A percentile compares a stretch with the other conserved stretches of the same genome.
Evolutionary conservation across 2,888 invertebrate species (phyloP).

Genomic region (Metacarcinus magister): DNA sequence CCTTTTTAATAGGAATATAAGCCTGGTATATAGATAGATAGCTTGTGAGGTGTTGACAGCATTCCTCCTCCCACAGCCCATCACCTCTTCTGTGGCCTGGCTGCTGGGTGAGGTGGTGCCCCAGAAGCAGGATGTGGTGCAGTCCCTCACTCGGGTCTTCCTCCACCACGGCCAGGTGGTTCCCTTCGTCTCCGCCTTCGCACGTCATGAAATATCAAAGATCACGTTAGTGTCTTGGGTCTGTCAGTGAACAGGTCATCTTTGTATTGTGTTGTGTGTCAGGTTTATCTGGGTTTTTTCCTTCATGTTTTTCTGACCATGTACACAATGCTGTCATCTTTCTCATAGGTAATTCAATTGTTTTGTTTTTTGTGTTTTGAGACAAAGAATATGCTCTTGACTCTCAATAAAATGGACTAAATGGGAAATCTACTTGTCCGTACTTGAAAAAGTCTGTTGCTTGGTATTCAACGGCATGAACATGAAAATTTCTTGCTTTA

Average conservation of each 20-base stretch:
- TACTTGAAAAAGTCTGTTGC: too few species aligned
- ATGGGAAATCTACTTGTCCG: too few species aligned
- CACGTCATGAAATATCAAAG: slow-evolving; percentile 94
- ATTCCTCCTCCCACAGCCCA: slow-evolving; percentile 86
- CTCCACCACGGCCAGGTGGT: slow-evolving; percentile 94
- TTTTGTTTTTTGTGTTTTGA: neutral
- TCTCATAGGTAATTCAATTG: neutral
- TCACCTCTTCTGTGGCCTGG: slow-evolving; percentile 92
- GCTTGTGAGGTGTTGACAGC: neutral
- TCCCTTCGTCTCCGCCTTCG: slow-evolving; percentile 92
- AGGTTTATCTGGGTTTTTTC: neutral
- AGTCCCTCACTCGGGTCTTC: slow-evolving; percentile 93
- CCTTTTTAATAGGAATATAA: too few species aligned
- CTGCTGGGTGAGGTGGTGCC: slow-evolving; percentile 94
- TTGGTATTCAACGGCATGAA: too few species aligned
- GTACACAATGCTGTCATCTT: neutral
- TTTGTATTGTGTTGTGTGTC: neutral
- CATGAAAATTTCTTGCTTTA: neutral
- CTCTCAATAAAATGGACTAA: too few species aligned
- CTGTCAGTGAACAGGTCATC: neutral
- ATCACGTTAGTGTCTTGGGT: slow-evolving; percentile 89
- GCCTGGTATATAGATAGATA: neutral
- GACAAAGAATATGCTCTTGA: too few species aligned
- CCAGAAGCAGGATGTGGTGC: slow-evolving; percentile 94
- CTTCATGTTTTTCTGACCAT: neutral